Base-by-base conservation (phyloP, 2,888 invertebrate species). In the Caenorhabditis sp. region DNA sequence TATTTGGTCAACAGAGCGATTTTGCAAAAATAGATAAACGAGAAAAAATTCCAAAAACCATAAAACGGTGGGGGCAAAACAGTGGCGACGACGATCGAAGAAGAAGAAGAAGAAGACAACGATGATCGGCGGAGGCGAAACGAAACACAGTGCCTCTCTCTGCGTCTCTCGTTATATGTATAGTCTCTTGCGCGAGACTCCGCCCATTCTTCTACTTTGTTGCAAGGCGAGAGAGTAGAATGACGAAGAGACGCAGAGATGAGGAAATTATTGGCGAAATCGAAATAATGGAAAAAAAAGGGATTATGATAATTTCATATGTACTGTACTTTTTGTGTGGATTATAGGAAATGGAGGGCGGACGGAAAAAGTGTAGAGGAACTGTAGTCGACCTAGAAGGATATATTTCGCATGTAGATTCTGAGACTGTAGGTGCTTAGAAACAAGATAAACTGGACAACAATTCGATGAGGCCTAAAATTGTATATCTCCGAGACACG, bases 211-310 rank as follows among this genome's bases (percentile, higher is more conserved):
- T 52, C 21, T 21, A 8, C 8, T 52, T 52, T 43, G 43, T 43
- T 43, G 43, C 43, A 43, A 43, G 43, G 14, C 65, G 66, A 66
- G 56, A 56, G 58, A 58, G 67, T 53, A 67, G 62, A 56, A 53
- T 20, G 68, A 12, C 57, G 43, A 43, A 43, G 43, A 43, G 43
- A 43, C 43, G 43, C 43, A 43, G 43, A 43, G 31, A 31, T 31
- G 31, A 27, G 27, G 23, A 54, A 21, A 43, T 12, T 20, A 21
- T 20, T 17, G 21, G 56, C 17, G 58, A 57, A 10, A 57, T 17
- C 14, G 52, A 53, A 21, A 31, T 7, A 31, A 31, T 31, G 5
- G 31, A n/a, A n/a, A n/a, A n/a, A n/a, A n/a, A n/a, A n/a, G n/a
- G n/a, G 31, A 31, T 31, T 31, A 31, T 31, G 31, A 31, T 31